Base-by-base conservation (phyloP, 2,888 invertebrate species). In the Drosophila neotestacea region DNA sequence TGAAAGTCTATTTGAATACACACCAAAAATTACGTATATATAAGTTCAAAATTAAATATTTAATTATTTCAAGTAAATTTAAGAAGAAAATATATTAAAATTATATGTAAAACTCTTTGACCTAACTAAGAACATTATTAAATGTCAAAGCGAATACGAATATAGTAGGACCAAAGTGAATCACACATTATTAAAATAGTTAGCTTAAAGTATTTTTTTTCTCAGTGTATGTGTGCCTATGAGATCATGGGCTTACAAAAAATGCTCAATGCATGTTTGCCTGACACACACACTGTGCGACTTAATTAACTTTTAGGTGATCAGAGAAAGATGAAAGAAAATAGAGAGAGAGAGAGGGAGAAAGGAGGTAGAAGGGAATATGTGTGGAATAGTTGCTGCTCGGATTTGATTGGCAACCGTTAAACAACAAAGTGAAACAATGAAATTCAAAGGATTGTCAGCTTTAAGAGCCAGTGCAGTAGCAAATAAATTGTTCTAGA, bases 221-320 rank as follows among this genome's bases (percentile, higher is more conserved):
- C 22, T 22, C 22, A 10, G 22, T 22, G 42, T 42, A 2, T 6
- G 42, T 36, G n/a, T 62, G 56, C 48, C 63, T 69, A 67, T 77
- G 64, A 71, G 77, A 79, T 79, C 79, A 79, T 56, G 47, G 34
- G 30, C 41, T 38, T 38, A 61, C 58, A 73, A 76, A 73, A 76
- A 73, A 60, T 63, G 48, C 65, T 61, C 59, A 46, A 41, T 56
- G 52, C 50, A 46, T 77, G 66, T 73, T 73, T 70, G 67, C 32
- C 42, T 34, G 39, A n/a, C 56, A 52, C 60, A 52, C 60, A 70
- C 62, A 52, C 41, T n/a, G 22, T 39, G 38, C 32, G 47, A 65
- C 44, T 77, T 78, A 77, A 77, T 77, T 78, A 77, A 74, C 71
- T 71, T 77, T 67, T 51, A 44, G 50, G 32, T 28, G 65, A 77